Evolutionary conservation across 2,797 vertebrate genomes (phyloP).

Genomic region (Coranthus polyacanthus): DNA sequence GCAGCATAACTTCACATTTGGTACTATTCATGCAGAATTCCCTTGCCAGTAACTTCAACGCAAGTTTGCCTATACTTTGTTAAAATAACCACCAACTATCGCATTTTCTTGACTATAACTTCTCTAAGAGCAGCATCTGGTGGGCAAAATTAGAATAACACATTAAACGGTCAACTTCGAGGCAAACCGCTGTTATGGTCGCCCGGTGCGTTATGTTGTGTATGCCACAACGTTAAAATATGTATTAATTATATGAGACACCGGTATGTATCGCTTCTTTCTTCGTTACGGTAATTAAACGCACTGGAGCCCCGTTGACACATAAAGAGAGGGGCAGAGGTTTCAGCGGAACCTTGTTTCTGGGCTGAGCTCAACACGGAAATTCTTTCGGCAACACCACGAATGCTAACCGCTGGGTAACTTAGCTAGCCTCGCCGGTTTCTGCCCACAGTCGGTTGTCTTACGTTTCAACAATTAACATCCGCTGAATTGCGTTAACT

Average conservation of each 20-base stretch:
- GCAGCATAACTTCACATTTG: neutral
- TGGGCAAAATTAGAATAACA: constrained; percentile 39
- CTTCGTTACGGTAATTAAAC: neutral
- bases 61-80: neutral
- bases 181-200: neutral
- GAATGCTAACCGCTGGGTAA: constrained; percentile 57
- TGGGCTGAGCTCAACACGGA: constrained; percentile 51
- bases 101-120: constrained; percentile 7
- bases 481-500: neutral
- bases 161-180: neutral
- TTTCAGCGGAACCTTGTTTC: constrained; percentile 41
- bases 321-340: neutral
- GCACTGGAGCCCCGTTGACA: too few relatives aligned
- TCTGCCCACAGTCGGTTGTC: constrained; percentile 25
- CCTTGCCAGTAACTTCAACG: neutral
- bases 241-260: neutral
- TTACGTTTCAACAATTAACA: neutral
- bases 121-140: constrained; percentile 57
- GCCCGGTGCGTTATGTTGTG: neutral
- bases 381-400: constrained; percentile 18
- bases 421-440: constrained; percentile 56
- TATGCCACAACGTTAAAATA: too few relatives aligned
- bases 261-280: neutral
- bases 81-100: neutral
- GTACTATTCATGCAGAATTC: neutral